Conservation (phyloP, 2,888 invertebrate species). For the Caenorhabditis sp. region DNA sequence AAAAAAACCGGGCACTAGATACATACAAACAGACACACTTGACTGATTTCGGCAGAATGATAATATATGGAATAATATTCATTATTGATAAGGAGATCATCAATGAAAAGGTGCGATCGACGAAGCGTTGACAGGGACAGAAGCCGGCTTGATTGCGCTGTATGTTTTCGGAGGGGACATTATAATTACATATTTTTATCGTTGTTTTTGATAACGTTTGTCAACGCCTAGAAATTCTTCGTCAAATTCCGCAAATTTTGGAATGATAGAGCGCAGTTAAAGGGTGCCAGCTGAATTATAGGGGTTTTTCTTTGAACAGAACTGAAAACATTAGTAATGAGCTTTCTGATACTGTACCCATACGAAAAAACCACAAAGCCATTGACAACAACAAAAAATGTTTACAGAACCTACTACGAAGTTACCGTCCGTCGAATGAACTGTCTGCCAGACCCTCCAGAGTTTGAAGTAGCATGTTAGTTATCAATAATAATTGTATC, state of each 20-base stretch:
- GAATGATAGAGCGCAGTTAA: too few species aligned
- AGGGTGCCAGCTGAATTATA: too few species aligned
- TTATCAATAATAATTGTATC: neutral
- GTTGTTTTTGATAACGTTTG: slow-evolving; percentile 13
- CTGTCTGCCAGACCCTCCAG: slow-evolving; percentile 77
- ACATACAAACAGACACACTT: neutral
- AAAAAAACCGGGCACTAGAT: slow-evolving; percentile 1
- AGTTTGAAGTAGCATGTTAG: slow-evolving; percentile 75
- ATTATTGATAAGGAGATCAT: slow-evolving; percentile 12
- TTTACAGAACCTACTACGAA: slow-evolving; percentile 72
- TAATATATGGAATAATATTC: neutral
- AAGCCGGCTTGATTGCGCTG: slow-evolving; percentile 31
- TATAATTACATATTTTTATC: neutral
- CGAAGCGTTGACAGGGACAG: slow-evolving; percentile 17
- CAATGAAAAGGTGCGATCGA: slow-evolving; percentile 18
- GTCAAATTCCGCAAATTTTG: slow-evolving; percentile 1
- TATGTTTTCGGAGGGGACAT: neutral
- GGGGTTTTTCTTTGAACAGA: too few species aligned
- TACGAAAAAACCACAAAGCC: too few species aligned
- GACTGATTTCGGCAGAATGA: neutral
- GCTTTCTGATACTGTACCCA: too few species aligned
- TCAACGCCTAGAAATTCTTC: neutral
- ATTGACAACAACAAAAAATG: too few species aligned
- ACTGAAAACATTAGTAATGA: too few species aligned
- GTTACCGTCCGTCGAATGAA: slow-evolving; percentile 78